Evolutionary conservation across 2,113 vertebrate species (phyloP), one percentile per base, ranked within the genome.

Genomic region (Athene noctua): DNA sequence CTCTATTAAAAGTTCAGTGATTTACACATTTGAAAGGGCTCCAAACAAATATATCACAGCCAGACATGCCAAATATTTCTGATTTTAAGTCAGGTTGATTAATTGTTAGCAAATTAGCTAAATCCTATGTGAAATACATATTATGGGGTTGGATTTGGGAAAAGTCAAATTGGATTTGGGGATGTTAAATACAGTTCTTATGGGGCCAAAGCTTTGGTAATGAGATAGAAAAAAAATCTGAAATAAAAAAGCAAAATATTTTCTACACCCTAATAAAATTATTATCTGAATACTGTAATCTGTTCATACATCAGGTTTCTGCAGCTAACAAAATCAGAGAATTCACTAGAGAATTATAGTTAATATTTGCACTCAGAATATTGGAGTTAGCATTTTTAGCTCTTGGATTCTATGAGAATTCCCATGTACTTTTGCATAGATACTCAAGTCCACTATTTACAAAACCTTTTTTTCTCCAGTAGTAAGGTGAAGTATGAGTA

Each of bases 331-430:
- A 84, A 87, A 75, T 34, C 4, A 23, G 19, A 82, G 21, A 63
- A 85, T 68, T 95, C 73, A 57, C 62, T 52, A 54, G 61, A 85
- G 89, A 94, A 77, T 57, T 94, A 20, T 36, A 84, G 47, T 78
- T 74, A 86, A 81, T 92, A 91, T 75, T 94, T 88, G 36, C 68
- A 82, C 59, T 91, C 23, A 72, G 46, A 94, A 72, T 96, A 89
- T 89, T 94, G 87, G 73, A 87, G 21, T 91, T 92, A 81, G 6
- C 36, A 91, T 38, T 68, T 94, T 71, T n/a, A 75, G 52, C 44
- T 71, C 13, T 38, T 80, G 26, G 34, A 51, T 80, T 92, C 30
- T 74, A 66, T 68, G 52, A 61, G 80, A 94, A 85, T 87, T 92
- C 38, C 18, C 61, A 68, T 29, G 5, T 83, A 70, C 12, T 70